A percentile compares a stretch with the other conserved stretches of the same genome.
phyloP scores from a whole-genome alignment of 2,797 vertebrate species.

The Mus minutoides region DNA sequence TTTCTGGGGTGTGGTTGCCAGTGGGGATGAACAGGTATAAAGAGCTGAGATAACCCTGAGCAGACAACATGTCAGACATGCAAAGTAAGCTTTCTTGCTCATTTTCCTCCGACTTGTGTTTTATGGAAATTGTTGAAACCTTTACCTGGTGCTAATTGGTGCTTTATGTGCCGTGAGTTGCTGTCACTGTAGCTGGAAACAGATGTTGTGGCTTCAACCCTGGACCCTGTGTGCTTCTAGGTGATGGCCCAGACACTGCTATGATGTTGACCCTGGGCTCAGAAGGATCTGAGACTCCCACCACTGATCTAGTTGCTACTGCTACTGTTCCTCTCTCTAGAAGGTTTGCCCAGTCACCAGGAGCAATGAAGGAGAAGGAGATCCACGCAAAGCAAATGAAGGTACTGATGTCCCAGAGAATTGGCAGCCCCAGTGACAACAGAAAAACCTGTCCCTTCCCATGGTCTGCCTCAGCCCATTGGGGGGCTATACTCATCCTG shows the following conservation, averaged over 20 bases:
- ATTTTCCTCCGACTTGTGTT: not conserved
- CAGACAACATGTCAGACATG: not conserved
- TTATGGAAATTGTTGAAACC: not conserved
- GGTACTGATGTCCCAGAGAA: conserved; percentile 84
- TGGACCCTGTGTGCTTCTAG: conserved; percentile 82
- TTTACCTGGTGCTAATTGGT: not conserved
- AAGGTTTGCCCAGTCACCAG: conserved; percentile 84
- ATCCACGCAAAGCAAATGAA: conserved; percentile 92
- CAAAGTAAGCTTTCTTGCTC: not conserved
- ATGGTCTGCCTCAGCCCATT: not conserved
- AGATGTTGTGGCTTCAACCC: too few relatives aligned
- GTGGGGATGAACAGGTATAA: not conserved
- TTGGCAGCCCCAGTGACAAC: not conserved
- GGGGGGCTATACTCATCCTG: not conserved
- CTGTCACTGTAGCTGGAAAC: too few relatives aligned
- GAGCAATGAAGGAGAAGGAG: conserved; percentile 84
- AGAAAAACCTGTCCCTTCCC: not conserved
- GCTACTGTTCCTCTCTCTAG: conserved; percentile 86
- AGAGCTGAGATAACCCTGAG: not conserved
- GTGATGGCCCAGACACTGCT: conserved; percentile 88
- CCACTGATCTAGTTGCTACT: conserved; percentile 85
- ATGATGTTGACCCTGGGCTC: conserved; percentile 87
- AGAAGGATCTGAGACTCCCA: conserved; percentile 86
- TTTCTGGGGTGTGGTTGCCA: not conserved
- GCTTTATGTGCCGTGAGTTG: not conserved